phyloP scores from a whole-genome alignment of 2,797 vertebrate genomes.

The Platyrinchus mystaceus region DNA sequence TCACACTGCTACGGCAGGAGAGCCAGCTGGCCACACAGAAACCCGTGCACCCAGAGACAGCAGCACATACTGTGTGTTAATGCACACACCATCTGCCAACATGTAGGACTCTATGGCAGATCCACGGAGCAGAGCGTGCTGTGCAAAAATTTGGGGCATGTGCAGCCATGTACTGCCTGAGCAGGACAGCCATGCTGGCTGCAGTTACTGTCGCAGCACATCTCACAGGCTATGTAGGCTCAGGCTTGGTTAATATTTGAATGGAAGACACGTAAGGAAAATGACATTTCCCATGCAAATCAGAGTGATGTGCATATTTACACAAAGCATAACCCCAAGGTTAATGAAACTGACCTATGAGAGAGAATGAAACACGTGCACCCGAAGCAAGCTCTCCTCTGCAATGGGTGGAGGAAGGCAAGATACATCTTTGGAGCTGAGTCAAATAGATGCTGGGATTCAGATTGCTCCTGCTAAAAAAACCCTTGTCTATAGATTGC shows the following conservation, averaged over 20 bases:
- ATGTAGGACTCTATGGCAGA: background rate
- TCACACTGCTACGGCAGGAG: accelerated
- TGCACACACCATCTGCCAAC: background rate
- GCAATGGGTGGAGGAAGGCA: background rate
- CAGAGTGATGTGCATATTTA: background rate
- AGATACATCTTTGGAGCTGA: background rate
- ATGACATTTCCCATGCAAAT: background rate
- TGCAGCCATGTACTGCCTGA: accelerated
- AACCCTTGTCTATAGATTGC: accelerated
- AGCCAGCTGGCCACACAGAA: background rate
- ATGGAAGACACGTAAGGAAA: background rate
- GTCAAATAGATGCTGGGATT: background rate
- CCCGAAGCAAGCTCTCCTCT: background rate
- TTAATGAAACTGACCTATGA: constrained; percentile 4
- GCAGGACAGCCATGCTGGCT: background rate
- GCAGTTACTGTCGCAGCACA: background rate
- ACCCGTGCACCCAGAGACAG: background rate
- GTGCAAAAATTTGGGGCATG: accelerated
- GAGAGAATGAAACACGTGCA: background rate
- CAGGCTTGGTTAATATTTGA: background rate
- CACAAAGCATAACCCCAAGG: background rate
- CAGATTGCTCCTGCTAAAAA: background rate
- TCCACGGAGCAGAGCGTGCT: background rate
- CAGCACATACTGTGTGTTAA: background rate
- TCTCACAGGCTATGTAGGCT: background rate